Percentiles rank a stretch among this genome's conserved stretches.
Conservation (phyloP, 92 coral and sea anemone genomes). For the Phenganax marumi region DNA sequence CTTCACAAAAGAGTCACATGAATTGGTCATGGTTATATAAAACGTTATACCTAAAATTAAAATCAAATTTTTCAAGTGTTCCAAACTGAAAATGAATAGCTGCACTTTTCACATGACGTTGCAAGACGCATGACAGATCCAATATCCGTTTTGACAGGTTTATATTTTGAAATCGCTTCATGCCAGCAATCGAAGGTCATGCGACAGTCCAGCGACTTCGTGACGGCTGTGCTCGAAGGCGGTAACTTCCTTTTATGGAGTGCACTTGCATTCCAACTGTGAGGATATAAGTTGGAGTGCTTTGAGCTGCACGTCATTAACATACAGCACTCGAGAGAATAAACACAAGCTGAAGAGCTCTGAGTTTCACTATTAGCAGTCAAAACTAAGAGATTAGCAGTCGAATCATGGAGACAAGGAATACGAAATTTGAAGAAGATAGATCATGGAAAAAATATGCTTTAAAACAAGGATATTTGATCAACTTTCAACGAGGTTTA, state of each 20-base stretch:
- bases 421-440: background rate
- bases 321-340: background rate
- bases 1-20: too few species aligned
- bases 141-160: background rate
- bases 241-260: conserved; percentile 26
- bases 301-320: conserved; percentile 10
- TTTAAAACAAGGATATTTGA: conserved; percentile 15
- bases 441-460: conserved; percentile 6
- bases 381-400: background rate
- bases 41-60: too few species aligned
- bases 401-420: background rate
- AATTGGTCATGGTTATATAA: too few species aligned
- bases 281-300: background rate
- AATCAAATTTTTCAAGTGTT: too few species aligned
- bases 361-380: too few species aligned
- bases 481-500: conserved; percentile 20
- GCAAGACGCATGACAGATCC: background rate
- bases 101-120: background rate
- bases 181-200: conserved; percentile 1
- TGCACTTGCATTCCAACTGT: background rate
- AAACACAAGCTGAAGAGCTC: background rate
- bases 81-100: too few species aligned
- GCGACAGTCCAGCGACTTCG: background rate
- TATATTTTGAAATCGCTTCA: background rate
- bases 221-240: conserved; percentile 11